These are phyloP conservation scores for Pseudomyrmex sp. DNA, from an alignment of 1,140 invertebrate species.

Conservation along the genomic window DNA sequence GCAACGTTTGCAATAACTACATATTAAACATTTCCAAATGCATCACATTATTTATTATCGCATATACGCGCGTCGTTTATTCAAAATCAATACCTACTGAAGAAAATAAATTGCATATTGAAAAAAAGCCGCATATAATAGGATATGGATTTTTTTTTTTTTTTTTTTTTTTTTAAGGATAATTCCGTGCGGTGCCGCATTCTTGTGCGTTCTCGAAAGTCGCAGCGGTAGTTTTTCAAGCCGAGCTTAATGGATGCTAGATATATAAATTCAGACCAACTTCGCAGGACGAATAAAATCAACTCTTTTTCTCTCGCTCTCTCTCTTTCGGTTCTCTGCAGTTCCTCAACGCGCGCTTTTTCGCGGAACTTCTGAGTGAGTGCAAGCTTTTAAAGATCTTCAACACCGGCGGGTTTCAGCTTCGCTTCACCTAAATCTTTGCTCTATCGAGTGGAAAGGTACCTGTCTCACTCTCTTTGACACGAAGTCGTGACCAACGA, in stretches of 20 bases:
- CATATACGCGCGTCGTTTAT: neutral
- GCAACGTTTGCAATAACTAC: too few species aligned
- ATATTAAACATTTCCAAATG: neutral
- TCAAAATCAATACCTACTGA: neutral
- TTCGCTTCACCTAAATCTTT: constrained; percentile 75
- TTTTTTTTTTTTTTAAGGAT: neutral
- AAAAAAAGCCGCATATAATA: neutral
- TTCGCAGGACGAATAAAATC: constrained; percentile 43
- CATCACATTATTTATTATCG: neutral
- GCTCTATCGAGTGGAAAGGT: constrained; percentile 70
- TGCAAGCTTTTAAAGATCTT: constrained; percentile 75
- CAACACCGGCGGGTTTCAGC: constrained; percentile 57
- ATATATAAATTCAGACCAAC: constrained; percentile 45
- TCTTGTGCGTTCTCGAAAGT: constrained; percentile 22
- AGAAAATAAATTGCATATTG: neutral
- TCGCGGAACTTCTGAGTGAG: constrained; percentile 38
- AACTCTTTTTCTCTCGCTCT: constrained; percentile 32
- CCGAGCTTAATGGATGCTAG: constrained; percentile 44
- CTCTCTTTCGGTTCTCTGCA: constrained; percentile 12
- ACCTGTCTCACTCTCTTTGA: neutral
- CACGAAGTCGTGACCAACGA: neutral
- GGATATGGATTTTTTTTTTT: neutral
- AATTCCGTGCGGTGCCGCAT: constrained; percentile 16
- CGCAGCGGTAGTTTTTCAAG: constrained; percentile 20
- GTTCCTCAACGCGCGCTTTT: constrained; percentile 27